Base-by-base conservation (phyloP, 2,797 vertebrate genomes). In the Aldrovandia affinis region DNA sequence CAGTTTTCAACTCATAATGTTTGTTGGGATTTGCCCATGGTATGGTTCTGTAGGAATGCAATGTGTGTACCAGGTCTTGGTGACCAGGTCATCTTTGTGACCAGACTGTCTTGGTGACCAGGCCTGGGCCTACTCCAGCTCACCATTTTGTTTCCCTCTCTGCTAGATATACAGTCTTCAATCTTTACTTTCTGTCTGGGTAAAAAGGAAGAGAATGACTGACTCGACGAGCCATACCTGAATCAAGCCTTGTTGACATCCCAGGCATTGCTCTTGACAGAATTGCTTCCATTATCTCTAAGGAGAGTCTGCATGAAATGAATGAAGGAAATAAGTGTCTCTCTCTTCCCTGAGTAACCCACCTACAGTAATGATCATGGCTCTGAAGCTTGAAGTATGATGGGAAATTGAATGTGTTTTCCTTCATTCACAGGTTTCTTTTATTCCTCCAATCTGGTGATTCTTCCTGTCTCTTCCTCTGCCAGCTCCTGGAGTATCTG, bases 261-360 rank as follows among this genome's bases (percentile, higher is more conserved):
- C 12, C 30, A 73, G 30, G 47, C 28, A 15, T 82, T 9, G 65
- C 65, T 77, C 6, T 77, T 44, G 6, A 59, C 50, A 25, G 61
- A 70, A 73, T 82, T 73, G 50, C 52, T 36, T 77, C n/a, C 33
- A 83, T 83, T 77, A 77, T 77, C 68, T 59, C 52, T 83, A 33
- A 59, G 50, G 25, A 30, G 82, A 77, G 70, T n/a, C 54, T 77
- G 73, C 42, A 25, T 39, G 12, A 33, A 59, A 14, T n/a, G n/a
- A 33, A 59, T 20, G 36, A 30, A 36, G 30, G 18, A 33, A 30
- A 28, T 28, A 65, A 14, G 61, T 7, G 18, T 30, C 5, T 65
- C 28, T 65, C 28, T 7, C 28, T 28, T 30, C 30, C 63, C 12
- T 54, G 30, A 28, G 68, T 18, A 44, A 57, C 25, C 54, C 82